Percentiles rank a stretch among this genome's conserved stretches.
Evolutionary conservation across 2,113 vertebrate genomes (phyloP).

Genomic region (Tapirus terrestris): DNA sequence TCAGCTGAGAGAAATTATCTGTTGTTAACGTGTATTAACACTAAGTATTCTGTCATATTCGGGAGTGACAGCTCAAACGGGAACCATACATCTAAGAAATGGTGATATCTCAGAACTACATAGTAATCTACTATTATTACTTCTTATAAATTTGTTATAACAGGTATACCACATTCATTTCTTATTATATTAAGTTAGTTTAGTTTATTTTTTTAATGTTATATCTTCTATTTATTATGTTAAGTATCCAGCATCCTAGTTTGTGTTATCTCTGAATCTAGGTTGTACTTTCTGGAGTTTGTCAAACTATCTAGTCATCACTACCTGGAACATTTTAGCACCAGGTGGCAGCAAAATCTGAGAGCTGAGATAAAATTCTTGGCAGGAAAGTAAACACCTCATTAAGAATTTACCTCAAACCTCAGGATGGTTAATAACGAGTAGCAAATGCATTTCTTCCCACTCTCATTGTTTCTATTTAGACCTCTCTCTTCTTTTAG

Average conservation of each 20-base stretch:
- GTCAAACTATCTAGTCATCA: constrained; percentile 58
- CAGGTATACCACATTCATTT: background rate
- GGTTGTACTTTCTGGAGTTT: constrained; percentile 45
- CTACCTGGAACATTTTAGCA: constrained; percentile 70
- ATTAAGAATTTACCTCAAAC: constrained; percentile 64
- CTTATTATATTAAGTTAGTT: background rate
- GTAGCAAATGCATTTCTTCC: background rate
- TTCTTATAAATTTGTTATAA: background rate
- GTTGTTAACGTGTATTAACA: background rate
- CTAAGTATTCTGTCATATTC: background rate
- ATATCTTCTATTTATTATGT: constrained; percentile 25
- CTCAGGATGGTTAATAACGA: constrained; percentile 41
- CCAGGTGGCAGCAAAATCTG: constrained; percentile 80
- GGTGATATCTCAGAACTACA: background rate
- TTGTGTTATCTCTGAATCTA: constrained; percentile 47
- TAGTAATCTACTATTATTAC: background rate
- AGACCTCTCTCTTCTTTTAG: background rate
- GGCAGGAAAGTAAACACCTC: constrained; percentile 57
- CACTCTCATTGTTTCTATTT: background rate
- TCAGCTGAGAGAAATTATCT: constrained; percentile 7
- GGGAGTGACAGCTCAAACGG: background rate
- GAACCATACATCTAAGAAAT: background rate
- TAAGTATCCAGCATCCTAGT: background rate
- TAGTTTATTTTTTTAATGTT: background rate
- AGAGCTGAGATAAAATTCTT: constrained; percentile 63